These are phyloP conservation scores for Epinephelus moara DNA, from an alignment of 2,113 vertebrate species.

Conservation along the genomic window DNA sequence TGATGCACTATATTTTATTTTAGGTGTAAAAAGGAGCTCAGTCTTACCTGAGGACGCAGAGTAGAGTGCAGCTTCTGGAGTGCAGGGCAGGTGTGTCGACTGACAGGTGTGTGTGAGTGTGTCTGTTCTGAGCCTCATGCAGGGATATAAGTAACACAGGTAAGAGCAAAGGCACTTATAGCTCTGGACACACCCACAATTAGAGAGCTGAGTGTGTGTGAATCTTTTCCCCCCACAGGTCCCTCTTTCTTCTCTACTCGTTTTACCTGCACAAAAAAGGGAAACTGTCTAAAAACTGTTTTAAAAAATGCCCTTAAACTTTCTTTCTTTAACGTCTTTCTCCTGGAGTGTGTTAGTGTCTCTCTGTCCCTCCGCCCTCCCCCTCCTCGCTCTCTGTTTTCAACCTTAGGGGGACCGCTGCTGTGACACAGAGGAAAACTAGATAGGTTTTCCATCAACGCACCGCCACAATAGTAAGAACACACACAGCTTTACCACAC, in stretches of 20 bases:
- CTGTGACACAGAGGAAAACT: slow-evolving; percentile 83
- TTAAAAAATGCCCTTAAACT: neutral
- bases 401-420: slow-evolving; percentile 63
- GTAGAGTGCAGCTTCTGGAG: slow-evolving; percentile 25
- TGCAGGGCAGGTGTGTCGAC: slow-evolving; percentile 56
- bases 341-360: slow-evolving; percentile 37
- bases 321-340: slow-evolving; percentile 21
- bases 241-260: neutral
- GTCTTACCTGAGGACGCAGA: slow-evolving; percentile 72
- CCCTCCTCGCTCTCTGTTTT: slow-evolving; percentile 52
- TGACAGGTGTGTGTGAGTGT: slow-evolving; percentile 69
- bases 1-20: neutral
- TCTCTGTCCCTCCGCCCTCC: slow-evolving; percentile 35
- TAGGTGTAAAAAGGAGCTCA: slow-evolving; percentile 9
- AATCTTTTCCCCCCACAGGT: neutral
- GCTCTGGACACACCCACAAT: slow-evolving; percentile 75
- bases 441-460: slow-evolving; percentile 79
- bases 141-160: slow-evolving; percentile 71
- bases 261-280: slow-evolving; percentile 17
- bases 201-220: slow-evolving; percentile 39
- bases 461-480: slow-evolving; percentile 48
- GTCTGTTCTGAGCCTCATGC: slow-evolving; percentile 54
- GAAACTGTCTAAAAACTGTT: neutral
- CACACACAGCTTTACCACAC: slow-evolving; percentile 49
- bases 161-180: slow-evolving; percentile 63